A percentile compares a stretch with the other conserved stretches of the same genome.
phyloP scores from a whole-genome alignment of 2,888 invertebrate genomes.

The Coelinius sp. region DNA sequence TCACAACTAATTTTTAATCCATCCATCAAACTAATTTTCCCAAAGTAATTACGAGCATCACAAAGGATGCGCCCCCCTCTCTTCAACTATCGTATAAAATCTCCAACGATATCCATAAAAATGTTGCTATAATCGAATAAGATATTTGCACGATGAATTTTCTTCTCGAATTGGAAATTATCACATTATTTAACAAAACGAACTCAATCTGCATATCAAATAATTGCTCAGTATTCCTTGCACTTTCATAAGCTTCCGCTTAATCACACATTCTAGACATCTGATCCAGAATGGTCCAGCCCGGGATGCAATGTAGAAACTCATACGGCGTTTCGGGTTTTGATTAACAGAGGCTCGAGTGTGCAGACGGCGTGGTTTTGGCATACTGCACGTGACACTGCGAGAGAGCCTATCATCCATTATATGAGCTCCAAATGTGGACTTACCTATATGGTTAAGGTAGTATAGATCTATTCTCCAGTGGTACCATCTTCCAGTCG shows the following conservation, averaged over 20 bases:
- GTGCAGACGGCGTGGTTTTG: slow-evolving; percentile 61
- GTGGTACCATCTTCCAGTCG: slow-evolving; percentile 1
- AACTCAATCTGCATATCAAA: not conserved
- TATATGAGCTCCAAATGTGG: slow-evolving; percentile 42
- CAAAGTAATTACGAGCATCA: no score
- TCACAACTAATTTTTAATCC: no score
- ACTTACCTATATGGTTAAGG: not conserved
- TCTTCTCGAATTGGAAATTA: not conserved
- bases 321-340: slow-evolving; percentile 47
- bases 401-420: slow-evolving; percentile 57
- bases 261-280: not conserved
- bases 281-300: slow-evolving; percentile 3
- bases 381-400: slow-evolving; percentile 62
- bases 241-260: not conserved
- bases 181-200: slow-evolving; percentile 1
- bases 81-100: no score
- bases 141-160: not conserved
- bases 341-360: slow-evolving; percentile 63
- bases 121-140: not conserved
- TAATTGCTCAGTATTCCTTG: not conserved
- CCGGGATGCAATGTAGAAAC: not conserved
- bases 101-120: not conserved
- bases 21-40: no score
- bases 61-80: no score
- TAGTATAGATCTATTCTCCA: not conserved